Base-by-base conservation (phyloP, 2,113 vertebrate species). In the Eurystomus gularis region DNA sequence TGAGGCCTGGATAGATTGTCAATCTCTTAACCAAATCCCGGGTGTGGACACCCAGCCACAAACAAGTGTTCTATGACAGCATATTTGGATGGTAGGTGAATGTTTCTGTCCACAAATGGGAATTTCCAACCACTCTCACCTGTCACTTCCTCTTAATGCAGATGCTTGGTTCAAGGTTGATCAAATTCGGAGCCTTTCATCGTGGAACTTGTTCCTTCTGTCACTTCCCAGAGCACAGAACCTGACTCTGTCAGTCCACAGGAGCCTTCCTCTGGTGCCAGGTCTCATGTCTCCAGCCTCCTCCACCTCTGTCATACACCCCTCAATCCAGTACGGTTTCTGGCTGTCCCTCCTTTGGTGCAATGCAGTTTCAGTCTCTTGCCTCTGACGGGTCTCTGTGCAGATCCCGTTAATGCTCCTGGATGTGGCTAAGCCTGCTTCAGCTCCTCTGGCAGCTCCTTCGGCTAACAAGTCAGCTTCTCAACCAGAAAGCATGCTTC, bases 401-500 rank as follows among this genome's bases (percentile, higher is more conserved):
- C 2, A 44, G 18, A 62, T 51, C 17, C 21, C 3, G 1, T 46
- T 37, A 55, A 28, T 46, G 7, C 33, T 87, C 9, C 19, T 21
- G 23, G 37, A 52, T 39, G 26, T 46, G 17, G 10, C 24, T 71
- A 62, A 80, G 8, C 11, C 16, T 71, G 15, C 26, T 82, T 29
- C 39, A 3, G n/a, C 14, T 82, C 9, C 17, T 77, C 24, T 54
- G n/a, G n/a, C 26, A 80, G 7, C 37, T 76, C 17, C 13, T 86
- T 54, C 42, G 71, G 17, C 7, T 33, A 40, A 3, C 33, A 83
- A 62, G 17, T 31, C 66, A 86, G 5, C 10, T 79, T 5, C 29
- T 62, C 25, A 82, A 16, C 1, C 12, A 48, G 12, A 61, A n/a
- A n/a, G 7, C 2, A 1, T 1, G 0, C 4, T 79, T 58, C 52